phyloP scores from a whole-genome alignment of 1,140 invertebrate genomes.

The Procambarus clarkii region DNA sequence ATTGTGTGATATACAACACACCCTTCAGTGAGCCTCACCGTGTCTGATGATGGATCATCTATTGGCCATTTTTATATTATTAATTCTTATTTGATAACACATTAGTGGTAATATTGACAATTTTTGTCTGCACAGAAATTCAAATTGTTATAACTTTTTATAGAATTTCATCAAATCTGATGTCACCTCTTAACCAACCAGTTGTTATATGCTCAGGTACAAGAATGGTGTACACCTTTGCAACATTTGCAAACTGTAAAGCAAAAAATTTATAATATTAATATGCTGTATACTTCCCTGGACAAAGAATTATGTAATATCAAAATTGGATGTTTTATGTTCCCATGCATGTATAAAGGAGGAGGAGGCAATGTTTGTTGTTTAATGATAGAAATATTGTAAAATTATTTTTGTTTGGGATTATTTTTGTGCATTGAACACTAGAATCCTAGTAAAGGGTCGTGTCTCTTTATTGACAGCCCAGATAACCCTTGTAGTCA shows the following conservation, averaged over 20 bases:
- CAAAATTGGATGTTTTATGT: slow-evolving; percentile 68
- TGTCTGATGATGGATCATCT: slow-evolving; percentile 29
- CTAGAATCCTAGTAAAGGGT: slow-evolving; percentile 60
- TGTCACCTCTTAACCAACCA: slow-evolving; percentile 63
- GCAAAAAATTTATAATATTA: slow-evolving; percentile 62
- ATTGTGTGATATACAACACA: slow-evolving; percentile 58
- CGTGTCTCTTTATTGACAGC: slow-evolving; percentile 35
- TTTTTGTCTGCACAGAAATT: slow-evolving; percentile 67
- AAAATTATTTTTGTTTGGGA: slow-evolving; percentile 70
- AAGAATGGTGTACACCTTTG: slow-evolving; percentile 62
- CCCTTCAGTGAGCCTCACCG: slow-evolving; percentile 53
- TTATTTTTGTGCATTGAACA: slow-evolving; percentile 69
- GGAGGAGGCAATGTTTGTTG: slow-evolving; percentile 68
- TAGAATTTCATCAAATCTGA: slow-evolving; percentile 65
- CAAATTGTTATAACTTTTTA: slow-evolving; percentile 66
- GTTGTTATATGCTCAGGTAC: slow-evolving; percentile 65
- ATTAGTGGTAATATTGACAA: slow-evolving; percentile 63
- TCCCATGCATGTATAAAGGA: slow-evolving; percentile 67
- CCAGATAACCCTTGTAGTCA: slow-evolving; percentile 42
- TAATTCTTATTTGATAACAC: slow-evolving; percentile 63
- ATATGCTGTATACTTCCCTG: slow-evolving; percentile 59
- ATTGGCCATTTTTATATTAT: slow-evolving; percentile 67
- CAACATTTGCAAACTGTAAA: slow-evolving; percentile 64
- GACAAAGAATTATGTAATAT: slow-evolving; percentile 64
- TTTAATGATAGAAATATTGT: slow-evolving; percentile 69